Evolutionary conservation across 2,888 invertebrate genomes (phyloP).

Genomic region (Sinelater perroti): DNA sequence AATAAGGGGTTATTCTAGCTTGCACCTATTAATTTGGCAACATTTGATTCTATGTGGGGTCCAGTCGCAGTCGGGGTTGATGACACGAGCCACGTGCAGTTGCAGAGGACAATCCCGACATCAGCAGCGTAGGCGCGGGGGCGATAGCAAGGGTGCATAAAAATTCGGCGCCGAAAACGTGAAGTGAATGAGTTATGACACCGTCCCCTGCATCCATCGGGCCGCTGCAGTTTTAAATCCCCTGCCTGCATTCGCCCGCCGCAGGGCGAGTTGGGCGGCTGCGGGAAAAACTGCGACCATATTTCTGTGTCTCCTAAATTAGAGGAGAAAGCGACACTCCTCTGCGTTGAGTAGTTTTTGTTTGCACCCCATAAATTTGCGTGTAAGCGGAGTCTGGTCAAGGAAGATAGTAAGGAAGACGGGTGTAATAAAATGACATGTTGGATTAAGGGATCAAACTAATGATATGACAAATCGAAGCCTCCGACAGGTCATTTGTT

Average conservation of each 20-base stretch:
- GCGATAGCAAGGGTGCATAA: constrained; percentile 37
- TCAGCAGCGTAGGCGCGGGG: constrained; percentile 21
- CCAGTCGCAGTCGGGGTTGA: constrained; percentile 41
- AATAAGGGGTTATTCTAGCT: constrained; percentile 39
- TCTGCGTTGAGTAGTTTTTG: constrained; percentile 26
- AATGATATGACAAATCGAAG: constrained; percentile 39
- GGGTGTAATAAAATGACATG: constrained; percentile 29
- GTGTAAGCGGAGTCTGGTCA: constrained; percentile 37
- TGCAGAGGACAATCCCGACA: constrained; percentile 30
- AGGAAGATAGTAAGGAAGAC: constrained; percentile 35
- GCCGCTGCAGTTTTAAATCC: constrained; percentile 30
- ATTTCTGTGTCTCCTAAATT: constrained; percentile 19
- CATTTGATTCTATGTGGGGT: constrained; percentile 45
- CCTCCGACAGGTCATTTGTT: constrained; percentile 33
- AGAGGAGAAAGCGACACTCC: constrained; percentile 10
- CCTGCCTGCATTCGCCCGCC: not conserved
- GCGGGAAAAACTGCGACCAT: constrained; percentile 14
- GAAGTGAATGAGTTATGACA: constrained; percentile 38
- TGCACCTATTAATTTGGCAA: constrained; percentile 47
- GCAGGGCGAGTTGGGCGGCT: constrained; percentile 19
- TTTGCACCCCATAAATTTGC: constrained; percentile 30
- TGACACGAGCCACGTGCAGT: constrained; percentile 37
- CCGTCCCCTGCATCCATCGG: constrained; percentile 28
- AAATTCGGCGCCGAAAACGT: constrained; percentile 37
- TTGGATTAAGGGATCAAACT: constrained; percentile 38